A percentile compares a stretch with the other conserved stretches of the same genome.
phyloP scores from a whole-genome alignment of 2,888 invertebrate genomes.

The Nipponacmea schrenckii region DNA sequence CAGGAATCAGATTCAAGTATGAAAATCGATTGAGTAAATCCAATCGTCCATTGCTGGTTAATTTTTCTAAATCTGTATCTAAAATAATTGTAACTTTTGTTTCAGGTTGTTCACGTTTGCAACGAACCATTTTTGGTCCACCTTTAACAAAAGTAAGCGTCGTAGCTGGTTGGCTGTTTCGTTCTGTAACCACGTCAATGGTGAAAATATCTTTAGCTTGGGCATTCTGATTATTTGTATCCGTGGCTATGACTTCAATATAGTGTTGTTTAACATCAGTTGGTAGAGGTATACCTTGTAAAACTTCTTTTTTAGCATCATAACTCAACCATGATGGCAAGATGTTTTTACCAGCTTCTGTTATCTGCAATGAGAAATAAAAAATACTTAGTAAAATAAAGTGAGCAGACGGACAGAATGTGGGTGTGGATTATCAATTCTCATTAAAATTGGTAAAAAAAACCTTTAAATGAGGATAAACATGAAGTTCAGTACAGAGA shows the following conservation, averaged over 20 bases:
- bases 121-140: conserved; percentile 53
- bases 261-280: conserved; percentile 76
- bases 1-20: conserved; percentile 57
- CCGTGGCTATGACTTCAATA: conserved; percentile 63
- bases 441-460: no score
- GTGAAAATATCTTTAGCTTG: conserved; percentile 76
- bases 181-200: conserved; percentile 73
- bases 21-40: conserved; percentile 52
- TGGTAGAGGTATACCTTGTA: conserved; percentile 78
- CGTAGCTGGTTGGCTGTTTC: conserved; percentile 31
- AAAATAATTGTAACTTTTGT: conserved; percentile 77
- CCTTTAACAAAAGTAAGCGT: conserved; percentile 38
- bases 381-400: neutral
- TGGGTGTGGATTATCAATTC: no score
- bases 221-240: conserved; percentile 36
- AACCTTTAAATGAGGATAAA: no score
- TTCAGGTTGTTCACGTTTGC: conserved; percentile 69
- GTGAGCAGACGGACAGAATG: no score
- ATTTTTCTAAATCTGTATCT: conserved; percentile 75
- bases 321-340: conserved; percentile 72
- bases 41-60: conserved; percentile 75
- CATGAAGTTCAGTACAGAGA: no score
- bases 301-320: conserved; percentile 76
- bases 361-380: conserved; percentile 44
- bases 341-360: conserved; percentile 44